phyloP scores from a whole-genome alignment of 2,888 invertebrate genomes.

The Andrena marginata region DNA sequence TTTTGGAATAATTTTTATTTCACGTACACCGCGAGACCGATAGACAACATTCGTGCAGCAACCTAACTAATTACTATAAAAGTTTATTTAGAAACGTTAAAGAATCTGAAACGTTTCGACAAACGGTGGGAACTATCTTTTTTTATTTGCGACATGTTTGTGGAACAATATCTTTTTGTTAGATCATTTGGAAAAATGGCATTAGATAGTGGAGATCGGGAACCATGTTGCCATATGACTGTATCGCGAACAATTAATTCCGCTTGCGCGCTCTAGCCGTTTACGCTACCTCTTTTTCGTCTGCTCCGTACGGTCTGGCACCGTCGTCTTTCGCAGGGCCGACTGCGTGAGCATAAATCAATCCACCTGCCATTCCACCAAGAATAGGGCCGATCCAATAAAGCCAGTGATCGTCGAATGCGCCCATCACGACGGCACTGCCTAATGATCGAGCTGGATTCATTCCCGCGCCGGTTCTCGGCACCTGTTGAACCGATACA shows the following conservation, averaged over 20 bases:
- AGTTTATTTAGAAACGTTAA: background rate
- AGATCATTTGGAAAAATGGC: background rate
- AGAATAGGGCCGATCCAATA: constrained; percentile 96
- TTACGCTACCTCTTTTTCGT: constrained; percentile 84
- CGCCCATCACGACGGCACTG: constrained; percentile 91
- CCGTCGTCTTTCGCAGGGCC: constrained; percentile 82
- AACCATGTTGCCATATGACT: background rate
- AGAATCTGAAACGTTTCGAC: background rate
- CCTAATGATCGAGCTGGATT: constrained; percentile 96
- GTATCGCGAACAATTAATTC: background rate
- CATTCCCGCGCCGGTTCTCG: constrained; percentile 94
- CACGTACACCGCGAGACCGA: too few species aligned
- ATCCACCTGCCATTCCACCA: constrained; percentile 92
- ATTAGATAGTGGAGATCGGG: background rate
- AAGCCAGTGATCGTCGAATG: constrained; percentile 94
- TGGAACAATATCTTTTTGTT: background rate
- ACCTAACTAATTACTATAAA: background rate
- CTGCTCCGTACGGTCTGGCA: constrained; percentile 82
- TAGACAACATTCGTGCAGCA: too few species aligned
- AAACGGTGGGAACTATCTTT: background rate
- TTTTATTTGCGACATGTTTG: background rate
- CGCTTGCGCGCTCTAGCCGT: constrained; percentile 41
- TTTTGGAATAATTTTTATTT: too few species aligned
- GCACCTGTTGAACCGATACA: constrained; percentile 83
- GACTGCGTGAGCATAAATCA: constrained; percentile 89